Evolutionary conservation across 1,140 invertebrate genomes (phyloP), one percentile per base, ranked within the genome.

Genomic region (Odontomachus brunneus): DNA sequence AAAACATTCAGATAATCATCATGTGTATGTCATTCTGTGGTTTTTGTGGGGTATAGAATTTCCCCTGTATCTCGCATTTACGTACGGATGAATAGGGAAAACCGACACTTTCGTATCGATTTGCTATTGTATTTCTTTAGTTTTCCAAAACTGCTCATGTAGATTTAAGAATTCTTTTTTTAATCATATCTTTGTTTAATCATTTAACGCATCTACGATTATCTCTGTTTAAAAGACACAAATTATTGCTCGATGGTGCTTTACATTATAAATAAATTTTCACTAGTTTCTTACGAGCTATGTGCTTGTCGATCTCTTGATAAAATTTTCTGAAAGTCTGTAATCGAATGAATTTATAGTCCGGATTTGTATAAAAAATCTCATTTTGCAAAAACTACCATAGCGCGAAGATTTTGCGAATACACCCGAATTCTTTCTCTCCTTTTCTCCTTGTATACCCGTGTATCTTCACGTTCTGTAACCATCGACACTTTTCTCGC

Each of bases 401-500:
- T 4, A 3, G 29, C 19, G 33, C 17, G 51, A 14, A 12, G 1
- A 51, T 75, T 49, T 51, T 15, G n/a, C n/a, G 44, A 49, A 51
- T 51, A 19, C n/a, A 60, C 3, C 55, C 19, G 33, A 26, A 17
- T 3, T n/a, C n/a, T n/a, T n/a, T n/a, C n/a, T n/a, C n/a, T n/a
- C n/a, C n/a, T n/a, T 11, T 15, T 44, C 22, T 38, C 26, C 24
- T n/a, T 38, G 51, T 24, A 26, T 48, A 59, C 2, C 19, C 29
- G 24, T 29, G 9, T 72, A 55, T 72, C 55, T 26, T 19, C 29
- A 71, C 12, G 51, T 55, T 73, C 33, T 49, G 7, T 73, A 44
- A 67, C 24, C 38, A 84, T 73, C 55, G 67, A 29, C 38, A 85
- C 38, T 85, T 85, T 85, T 72, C 51, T 60, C 72, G 60, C 22